Evolutionary conservation across 30 jellyfish, hydroid and myxozoan species (phyloP).

Genomic region (Nemopilema nomurai): DNA sequence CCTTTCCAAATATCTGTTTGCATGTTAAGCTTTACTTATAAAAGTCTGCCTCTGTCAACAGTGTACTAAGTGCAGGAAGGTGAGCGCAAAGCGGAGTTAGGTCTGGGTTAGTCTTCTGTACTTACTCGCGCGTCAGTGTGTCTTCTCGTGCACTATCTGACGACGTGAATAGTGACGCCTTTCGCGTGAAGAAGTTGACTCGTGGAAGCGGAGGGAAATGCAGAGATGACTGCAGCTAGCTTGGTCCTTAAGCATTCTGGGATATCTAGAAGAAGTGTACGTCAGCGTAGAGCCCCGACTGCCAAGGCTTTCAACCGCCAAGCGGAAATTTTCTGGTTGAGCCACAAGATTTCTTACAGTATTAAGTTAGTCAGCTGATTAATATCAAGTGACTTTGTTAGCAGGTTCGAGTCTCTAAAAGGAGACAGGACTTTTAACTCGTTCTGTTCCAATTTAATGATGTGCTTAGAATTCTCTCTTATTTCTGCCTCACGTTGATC

Average conservation of each 20-base stretch:
- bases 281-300: not conserved
- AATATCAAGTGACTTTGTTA: too few relatives aligned
- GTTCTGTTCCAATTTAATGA: too few relatives aligned
- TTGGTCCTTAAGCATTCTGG: too few relatives aligned
- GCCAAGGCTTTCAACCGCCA: too few relatives aligned
- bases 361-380: too few relatives aligned
- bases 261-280: not conserved
- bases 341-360: too few relatives aligned
- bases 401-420: too few relatives aligned
- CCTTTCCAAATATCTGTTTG: not conserved
- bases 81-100: not conserved
- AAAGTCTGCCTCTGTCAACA: not conserved
- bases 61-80: not conserved
- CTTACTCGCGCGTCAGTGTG: not conserved
- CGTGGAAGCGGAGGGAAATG: not conserved
- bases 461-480: too few relatives aligned
- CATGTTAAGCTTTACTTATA: not conserved
- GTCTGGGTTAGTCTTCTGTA: not conserved
- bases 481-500: too few relatives aligned
- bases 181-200: too few relatives aligned
- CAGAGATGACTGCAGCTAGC: not conserved
- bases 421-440: too few relatives aligned
- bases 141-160: not conserved
- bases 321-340: too few relatives aligned
- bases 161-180: not conserved